Conservation (phyloP, 2,888 invertebrate genomes). For the Coenonympha arcania region DNA sequence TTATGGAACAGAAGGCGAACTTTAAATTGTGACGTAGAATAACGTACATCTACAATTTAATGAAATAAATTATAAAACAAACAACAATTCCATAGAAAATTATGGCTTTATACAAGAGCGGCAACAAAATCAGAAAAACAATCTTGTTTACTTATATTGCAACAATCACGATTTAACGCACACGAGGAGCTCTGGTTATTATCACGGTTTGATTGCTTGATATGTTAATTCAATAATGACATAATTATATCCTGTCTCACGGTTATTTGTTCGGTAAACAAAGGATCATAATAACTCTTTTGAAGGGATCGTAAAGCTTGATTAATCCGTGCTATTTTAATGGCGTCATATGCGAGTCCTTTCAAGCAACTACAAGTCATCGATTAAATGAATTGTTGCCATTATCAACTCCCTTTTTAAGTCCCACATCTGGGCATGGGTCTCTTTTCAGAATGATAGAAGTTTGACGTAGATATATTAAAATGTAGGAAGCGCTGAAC, state of each 20-base stretch:
- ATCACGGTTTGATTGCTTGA: slow-evolving; percentile 26
- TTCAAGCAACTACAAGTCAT: neutral
- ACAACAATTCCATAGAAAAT: neutral
- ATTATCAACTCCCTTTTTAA: too few relatives aligned
- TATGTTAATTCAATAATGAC: slow-evolving; percentile 38
- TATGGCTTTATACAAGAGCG: too few relatives aligned
- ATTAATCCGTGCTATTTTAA: neutral
- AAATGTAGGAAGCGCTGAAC: too few relatives aligned
- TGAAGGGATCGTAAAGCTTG: neutral
- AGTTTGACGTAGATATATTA: too few relatives aligned
- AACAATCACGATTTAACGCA: slow-evolving; percentile 10
- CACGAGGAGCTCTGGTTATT: slow-evolving; percentile 22
- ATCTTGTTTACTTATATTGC: slow-evolving; percentile 9
- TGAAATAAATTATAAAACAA: neutral
- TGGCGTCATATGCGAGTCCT: neutral
- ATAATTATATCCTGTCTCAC: slow-evolving; percentile 48
- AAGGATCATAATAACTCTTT: slow-evolving; percentile 10
- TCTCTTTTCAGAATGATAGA: too few relatives aligned
- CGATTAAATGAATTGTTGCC: neutral
- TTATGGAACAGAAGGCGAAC: too few relatives aligned
- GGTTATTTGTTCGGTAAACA: slow-evolving; percentile 17
- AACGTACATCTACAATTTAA: neutral
- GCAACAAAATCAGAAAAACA: neutral
- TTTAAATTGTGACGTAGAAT: too few relatives aligned
- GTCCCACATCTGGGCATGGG: too few relatives aligned